Evolutionary conservation across 1,140 invertebrate species (phyloP).

Genomic region (Sipha flava): DNA sequence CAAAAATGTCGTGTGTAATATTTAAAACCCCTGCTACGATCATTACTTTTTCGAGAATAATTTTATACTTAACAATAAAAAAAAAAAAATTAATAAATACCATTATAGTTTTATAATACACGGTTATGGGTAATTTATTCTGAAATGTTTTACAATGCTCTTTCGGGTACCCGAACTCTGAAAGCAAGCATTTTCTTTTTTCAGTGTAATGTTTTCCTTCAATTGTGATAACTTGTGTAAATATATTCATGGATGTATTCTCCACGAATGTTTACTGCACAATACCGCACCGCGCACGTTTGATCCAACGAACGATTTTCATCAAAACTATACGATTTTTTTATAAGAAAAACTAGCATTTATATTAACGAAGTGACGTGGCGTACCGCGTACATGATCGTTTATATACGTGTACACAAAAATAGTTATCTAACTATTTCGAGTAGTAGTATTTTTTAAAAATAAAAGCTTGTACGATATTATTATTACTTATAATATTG

Average conservation of each 20-base stretch:
- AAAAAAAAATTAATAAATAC: not conserved
- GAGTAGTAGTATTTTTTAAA: too few species aligned
- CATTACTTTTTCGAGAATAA: not conserved
- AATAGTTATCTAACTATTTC: too few species aligned
- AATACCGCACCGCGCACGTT: not conserved
- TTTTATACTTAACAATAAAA: not conserved
- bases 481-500: too few species aligned
- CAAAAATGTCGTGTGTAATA: not conserved
- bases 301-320: not conserved
- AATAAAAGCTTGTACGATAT: too few species aligned
- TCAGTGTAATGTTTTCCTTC: not conserved
- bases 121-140: not conserved
- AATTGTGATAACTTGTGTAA: not conserved
- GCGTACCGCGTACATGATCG: too few species aligned
- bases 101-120: not conserved
- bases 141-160: not conserved
- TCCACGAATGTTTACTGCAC: too few species aligned
- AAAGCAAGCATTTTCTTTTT: not conserved
- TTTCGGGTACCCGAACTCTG: not conserved
- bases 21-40: not conserved
- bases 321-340: not conserved
- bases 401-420: too few species aligned
- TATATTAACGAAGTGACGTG: not conserved
- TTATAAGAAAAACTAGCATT: not conserved
- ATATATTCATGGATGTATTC: too few species aligned